Evolutionary conservation across 2,113 vertebrate species (phyloP), one percentile per base, ranked within the genome.

Genomic region (Pseudopodoces humilis): DNA sequence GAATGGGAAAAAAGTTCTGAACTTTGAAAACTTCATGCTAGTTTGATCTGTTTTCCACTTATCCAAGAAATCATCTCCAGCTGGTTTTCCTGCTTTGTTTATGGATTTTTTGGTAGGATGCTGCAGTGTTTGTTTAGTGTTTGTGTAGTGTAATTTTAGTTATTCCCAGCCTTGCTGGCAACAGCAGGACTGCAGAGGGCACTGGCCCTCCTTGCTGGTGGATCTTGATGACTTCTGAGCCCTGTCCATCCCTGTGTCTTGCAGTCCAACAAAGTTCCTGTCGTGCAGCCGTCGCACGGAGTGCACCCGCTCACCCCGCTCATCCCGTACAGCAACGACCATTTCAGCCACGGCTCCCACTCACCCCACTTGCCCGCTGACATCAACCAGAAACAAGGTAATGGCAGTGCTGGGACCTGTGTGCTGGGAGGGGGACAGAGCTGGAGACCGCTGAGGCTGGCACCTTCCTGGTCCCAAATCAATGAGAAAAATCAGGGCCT

Each of bases 311-410:
- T 99, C 91, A 98, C 99, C 43, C 99, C 99, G 19, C 99, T 99
- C 95, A 98, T 99, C 95, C 98, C 99, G 4, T 99, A 99, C 97
- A 97, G 98, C 98, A 99, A 99, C 33, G 99, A 99, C 94, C 99
- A 99, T 97, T 99, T 99, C 98, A 99, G 98, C 98, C 97, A 97
- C 16, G 69, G 98, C 96, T 98, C 98, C 60, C 99, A 98, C 94
- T 98, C 99, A 0, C 98, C 99, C 44, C 99, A 99, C 97, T 95
- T 99, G 96, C 98, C 99, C 5, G 98, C 98, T 13, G 99, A 99
- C 97, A 98, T 99, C 98, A 99, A 98, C 98, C 99, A 99, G 98
- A 99, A 99, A 84, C 98, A 99, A 99, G 99, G 99, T 99, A 98
- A 88, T 70, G 67, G n/a, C 28, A 90, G 5, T 7, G 0, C 64